Base-by-base conservation (phyloP, 2,113 vertebrate genomes). In the Zingel zingel region DNA sequence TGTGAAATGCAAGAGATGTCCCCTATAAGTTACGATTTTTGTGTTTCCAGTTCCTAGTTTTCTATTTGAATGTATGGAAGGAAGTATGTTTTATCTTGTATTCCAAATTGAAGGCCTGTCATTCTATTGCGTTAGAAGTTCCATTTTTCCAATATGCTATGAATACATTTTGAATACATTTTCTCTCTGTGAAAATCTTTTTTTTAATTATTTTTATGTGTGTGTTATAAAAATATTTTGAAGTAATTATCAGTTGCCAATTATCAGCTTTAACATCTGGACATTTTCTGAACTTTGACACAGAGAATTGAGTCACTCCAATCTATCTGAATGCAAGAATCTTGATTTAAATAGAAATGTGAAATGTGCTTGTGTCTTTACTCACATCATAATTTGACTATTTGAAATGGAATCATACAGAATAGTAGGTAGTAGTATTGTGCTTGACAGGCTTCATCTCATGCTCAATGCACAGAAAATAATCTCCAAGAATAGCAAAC, bases 401-500 rank as follows among this genome's bases (percentile, higher is more conserved):
- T 58, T 85, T 65, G 11, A 23, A n/a, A 56, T n/a, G 1, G 6
- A 43, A 43, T 43, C 39, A 23, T n/a, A 54, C 13, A 16, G 27
- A n/a, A 67, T 23, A 62, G 39, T 27, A 59, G 12, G 14, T 47
- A 36, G 4, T 71, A 62, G 10, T 1, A 15, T 43, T 39, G 23
- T 58, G 36, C n/a, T 57, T 39, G 25, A 64, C 18, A 74, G 25
- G 53, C 67, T 76, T 83, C 30, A 23, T 58, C 59, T 81, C 58
- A 61, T 58, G 72, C 54, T 85, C 50, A 66, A 77, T 79, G 73
- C 51, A 76, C 61, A 81, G 51, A 81, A 48, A 64, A 75, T 8
- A 81, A 79, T 59, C 68, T 79, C 72, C 56, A 84, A 82, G 74
- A 82, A 87, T 68, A 87, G 66, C 77, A 72, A 66, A 81, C 43